These are phyloP conservation scores for Pardosa pseudoannulata DNA, from an alignment of 2,888 invertebrate species.

Conservation along the genomic window DNA sequence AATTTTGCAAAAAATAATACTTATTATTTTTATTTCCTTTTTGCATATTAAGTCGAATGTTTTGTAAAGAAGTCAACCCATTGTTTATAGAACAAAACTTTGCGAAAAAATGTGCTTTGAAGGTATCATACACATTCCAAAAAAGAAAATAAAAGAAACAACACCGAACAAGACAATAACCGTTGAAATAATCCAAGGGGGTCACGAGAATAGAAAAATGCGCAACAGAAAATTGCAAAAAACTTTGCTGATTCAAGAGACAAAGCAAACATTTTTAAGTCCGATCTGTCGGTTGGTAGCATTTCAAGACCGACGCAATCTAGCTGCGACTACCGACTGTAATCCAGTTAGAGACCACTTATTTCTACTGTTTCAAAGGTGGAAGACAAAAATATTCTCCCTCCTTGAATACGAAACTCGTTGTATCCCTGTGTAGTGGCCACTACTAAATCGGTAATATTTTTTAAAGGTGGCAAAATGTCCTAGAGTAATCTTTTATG, in stretches of 20 bases:
- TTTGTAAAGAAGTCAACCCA: not conserved
- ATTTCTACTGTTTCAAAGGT: conserved; percentile 23
- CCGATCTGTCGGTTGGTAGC: not conserved
- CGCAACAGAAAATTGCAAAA: not conserved
- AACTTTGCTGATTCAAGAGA: not conserved
- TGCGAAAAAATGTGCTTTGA: not conserved
- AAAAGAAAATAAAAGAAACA: not conserved
- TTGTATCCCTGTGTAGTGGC: conserved; percentile 16
- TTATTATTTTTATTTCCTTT: too few species aligned
- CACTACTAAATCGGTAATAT: conserved; percentile 48
- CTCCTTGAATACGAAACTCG: conserved; percentile 25
- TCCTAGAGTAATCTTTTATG: conserved; percentile 58
- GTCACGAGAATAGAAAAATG: not conserved
- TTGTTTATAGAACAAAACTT: not conserved
- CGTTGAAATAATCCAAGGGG: not conserved
- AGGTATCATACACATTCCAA: not conserved
- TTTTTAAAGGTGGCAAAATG: conserved; percentile 56
- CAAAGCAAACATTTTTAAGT: not conserved
- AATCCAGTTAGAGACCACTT: conserved; percentile 55
- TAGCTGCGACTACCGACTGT: conserved; percentile 13
- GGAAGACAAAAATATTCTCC: conserved; percentile 23
- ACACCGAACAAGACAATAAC: not conserved
- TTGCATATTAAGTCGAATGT: too few species aligned
- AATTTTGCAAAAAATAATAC: too few species aligned
- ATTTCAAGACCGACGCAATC: not conserved